Conservation (phyloP, 37 sponge, comb jelly and placozoan genomes). For the Crambe crambe region DNA sequence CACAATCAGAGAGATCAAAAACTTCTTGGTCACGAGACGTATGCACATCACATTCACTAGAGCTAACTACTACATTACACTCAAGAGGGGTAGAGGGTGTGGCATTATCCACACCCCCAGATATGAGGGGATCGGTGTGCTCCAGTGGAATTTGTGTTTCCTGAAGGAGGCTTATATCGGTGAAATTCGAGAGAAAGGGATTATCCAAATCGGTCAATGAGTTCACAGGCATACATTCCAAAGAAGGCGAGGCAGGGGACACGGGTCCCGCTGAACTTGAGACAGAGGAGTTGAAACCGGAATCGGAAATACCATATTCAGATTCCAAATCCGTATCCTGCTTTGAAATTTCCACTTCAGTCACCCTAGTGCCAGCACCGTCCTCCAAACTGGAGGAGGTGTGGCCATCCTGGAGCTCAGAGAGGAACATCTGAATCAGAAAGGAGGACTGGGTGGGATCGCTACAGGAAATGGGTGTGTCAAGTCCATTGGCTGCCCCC, state of each 20-base stretch:
- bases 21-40: background rate
- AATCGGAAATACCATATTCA: background rate
- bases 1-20: conserved; percentile 24
- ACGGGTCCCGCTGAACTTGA: background rate
- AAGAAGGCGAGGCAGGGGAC: background rate
- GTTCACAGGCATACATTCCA: conserved; percentile 37
- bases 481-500: background rate
- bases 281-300: background rate
- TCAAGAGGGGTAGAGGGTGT: background rate
- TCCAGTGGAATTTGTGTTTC: background rate
- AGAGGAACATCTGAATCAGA: conserved; percentile 25
- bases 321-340: background rate
- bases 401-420: conserved; percentile 14
- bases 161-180: conserved; percentile 11
- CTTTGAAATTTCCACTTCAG: background rate
- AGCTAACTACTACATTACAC: background rate
- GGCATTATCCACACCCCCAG: background rate
- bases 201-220: conserved; percentile 11
- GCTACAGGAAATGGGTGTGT: background rate
- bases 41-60: background rate
- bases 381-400: background rate
- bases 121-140: background rate
- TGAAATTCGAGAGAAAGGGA: conserved; percentile 22
- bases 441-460: background rate
- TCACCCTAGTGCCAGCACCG: background rate